These are phyloP conservation scores for Holothuria scabra DNA, from an alignment of 53 echinoderm and acorn worm genomes.

Conservation along the genomic window DNA sequence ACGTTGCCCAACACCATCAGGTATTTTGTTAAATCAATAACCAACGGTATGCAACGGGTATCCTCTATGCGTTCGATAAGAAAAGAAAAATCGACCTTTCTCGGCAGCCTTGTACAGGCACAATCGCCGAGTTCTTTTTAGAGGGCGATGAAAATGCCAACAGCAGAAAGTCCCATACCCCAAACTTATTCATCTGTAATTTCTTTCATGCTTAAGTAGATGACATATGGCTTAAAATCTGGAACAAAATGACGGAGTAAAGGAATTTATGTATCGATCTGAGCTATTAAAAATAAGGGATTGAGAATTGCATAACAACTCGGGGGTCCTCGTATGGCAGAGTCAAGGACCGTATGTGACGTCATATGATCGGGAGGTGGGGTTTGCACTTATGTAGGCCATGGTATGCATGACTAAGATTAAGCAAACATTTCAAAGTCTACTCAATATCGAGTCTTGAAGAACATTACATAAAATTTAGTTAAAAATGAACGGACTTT, in stretches of 20 bases:
- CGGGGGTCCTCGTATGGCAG: neutral
- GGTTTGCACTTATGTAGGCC: no score
- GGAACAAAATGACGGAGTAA: neutral
- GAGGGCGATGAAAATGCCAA: conserved; percentile 2
- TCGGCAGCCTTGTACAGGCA: neutral
- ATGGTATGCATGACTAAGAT: no score
- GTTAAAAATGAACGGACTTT: no score
- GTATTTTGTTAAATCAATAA: conserved; percentile 40
- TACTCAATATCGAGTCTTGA: no score
- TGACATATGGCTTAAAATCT: conserved; percentile 6
- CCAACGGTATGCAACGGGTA: conserved; percentile 31
- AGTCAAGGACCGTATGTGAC: no score
- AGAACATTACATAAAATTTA: no score
- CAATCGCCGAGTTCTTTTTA: no score
- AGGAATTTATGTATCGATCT: conserved; percentile 3
- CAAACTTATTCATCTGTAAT: neutral
- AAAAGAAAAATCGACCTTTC: conserved; percentile 20
- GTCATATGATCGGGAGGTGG: no score
- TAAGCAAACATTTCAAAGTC: no score
- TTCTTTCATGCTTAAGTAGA: neutral
- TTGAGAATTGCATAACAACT: conserved; percentile 31
- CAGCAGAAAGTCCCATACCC: neutral
- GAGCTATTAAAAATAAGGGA: conserved; percentile 5
- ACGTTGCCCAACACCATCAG: conserved; percentile 27
- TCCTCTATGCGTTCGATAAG: neutral